Evolutionary conservation across 2,797 vertebrate species (phyloP).

Genomic region (Pangasius krempfi): DNA sequence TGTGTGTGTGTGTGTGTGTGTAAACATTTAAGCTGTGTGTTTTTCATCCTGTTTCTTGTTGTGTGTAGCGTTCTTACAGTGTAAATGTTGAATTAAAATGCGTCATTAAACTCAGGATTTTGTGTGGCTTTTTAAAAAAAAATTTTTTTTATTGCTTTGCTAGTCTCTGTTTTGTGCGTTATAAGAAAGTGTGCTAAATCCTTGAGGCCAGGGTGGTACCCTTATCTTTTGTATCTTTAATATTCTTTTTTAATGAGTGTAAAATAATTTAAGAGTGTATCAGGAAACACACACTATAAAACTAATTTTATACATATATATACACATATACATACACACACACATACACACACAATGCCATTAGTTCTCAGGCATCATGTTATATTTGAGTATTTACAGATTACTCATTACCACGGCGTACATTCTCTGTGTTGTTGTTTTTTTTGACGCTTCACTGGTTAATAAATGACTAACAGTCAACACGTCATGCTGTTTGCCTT

Average conservation of each 20-base stretch:
- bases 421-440: neutral
- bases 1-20: neutral
- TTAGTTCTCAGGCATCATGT: neutral
- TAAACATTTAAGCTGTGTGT: neutral
- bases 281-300: too few species aligned
- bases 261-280: too few species aligned
- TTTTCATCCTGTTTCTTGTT: neutral
- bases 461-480: conserved; percentile 16
- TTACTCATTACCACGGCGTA: neutral
- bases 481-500: conserved; percentile 22
- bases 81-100: neutral
- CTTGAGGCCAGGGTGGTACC: neutral
- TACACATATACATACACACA: too few species aligned
- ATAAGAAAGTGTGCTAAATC: neutral
- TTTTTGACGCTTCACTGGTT: neutral
- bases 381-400: neutral
- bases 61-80: too few species aligned
- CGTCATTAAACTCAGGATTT: neutral
- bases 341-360: too few species aligned
- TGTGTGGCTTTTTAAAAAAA: neutral
- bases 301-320: too few species aligned
- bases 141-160: neutral
- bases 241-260: neutral
- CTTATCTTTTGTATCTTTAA: neutral
- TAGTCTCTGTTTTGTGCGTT: neutral